Evolutionary conservation across 37 sponge, comb jelly and placozoan genomes (phyloP), one percentile per base, ranked within the genome.

Genomic region (Petrosia ficiformis): DNA sequence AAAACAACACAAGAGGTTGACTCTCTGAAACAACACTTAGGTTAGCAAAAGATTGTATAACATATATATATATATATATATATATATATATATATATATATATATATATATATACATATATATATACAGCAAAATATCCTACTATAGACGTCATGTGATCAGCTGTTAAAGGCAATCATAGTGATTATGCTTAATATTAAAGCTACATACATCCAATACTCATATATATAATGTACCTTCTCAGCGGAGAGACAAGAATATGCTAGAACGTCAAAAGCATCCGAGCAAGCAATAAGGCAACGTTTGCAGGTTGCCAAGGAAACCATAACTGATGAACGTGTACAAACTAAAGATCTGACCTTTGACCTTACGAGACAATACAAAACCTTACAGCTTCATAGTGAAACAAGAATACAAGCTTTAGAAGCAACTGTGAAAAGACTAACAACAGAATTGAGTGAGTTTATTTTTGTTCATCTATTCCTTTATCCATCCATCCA

Each of bases 321-420:
- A 4, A 77, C 52, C 28, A 65, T 87, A 28, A 37, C 60, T 5
- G 88, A 87, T 41, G 92, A 92, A 44, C 78, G 79, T 54, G 16
- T 44, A 4, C 76, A 34, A 42, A 92, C 87, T 72, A 74, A 38
- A 70, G 85, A 79, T n/a, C 56, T 89, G 6, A 26, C 75, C 16
- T 58, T 57, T 42, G 93, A 93, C 40, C 44, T 93, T 68, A 82
- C 93, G 24, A 63, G 93, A 3, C 93, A 93, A 69, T 93, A 89
- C 86, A 93, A 88, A 71, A 71, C 90, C 32, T 81, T 93, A 79
- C 82, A 89, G 83, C 61, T 61, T 11, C 89, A 89, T 39, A 28
- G 77, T 61, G 93, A 88, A 26, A 66, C 58, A 29, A 80, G 63
- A 48, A 70, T 93, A 34, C 77, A 81, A 40, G 73, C 44, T 28